A percentile compares a stretch with the other conserved stretches of the same genome.
phyloP scores from a whole-genome alignment of 2,888 invertebrate genomes.

The Lithophane semibrunnea region DNA sequence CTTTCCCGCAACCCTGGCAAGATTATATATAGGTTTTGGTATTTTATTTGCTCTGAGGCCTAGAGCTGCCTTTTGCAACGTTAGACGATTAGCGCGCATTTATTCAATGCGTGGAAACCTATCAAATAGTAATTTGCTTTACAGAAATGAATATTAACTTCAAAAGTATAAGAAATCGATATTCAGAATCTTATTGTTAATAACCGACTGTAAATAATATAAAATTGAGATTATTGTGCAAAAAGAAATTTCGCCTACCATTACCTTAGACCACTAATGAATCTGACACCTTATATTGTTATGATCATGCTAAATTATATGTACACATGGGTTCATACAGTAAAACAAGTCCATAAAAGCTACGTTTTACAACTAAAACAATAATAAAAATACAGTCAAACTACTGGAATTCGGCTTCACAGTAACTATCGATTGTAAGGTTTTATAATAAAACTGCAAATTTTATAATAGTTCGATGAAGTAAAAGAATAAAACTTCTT shows the following conservation, averaged over 20 bases:
- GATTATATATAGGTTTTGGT: too few relatives aligned
- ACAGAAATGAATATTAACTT: too few relatives aligned
- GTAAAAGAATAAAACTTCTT: slow-evolving; percentile 14
- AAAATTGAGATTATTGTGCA: not conserved
- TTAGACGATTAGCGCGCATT: too few relatives aligned
- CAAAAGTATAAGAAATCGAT: not conserved
- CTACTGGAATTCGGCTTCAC: slow-evolving; percentile 12
- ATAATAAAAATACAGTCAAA: slow-evolving; percentile 45
- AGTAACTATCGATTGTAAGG: not conserved
- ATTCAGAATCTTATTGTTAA: slow-evolving; percentile 5
- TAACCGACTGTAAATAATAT: slow-evolving; percentile 4
- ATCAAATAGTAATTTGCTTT: too few relatives aligned
- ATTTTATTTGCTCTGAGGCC: too few relatives aligned
- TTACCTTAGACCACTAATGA: slow-evolving; percentile 13
- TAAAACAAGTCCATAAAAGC: slow-evolving; percentile 38
- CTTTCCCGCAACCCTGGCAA: too few relatives aligned
- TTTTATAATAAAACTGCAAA: slow-evolving; percentile 43
- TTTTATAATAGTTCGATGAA: not conserved
- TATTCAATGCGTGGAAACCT: too few relatives aligned
- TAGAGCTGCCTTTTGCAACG: too few relatives aligned
- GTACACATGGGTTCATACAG: slow-evolving; percentile 17
- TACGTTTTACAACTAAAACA: slow-evolving; percentile 37
- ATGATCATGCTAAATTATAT: slow-evolving; percentile 32
- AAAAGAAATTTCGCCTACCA: slow-evolving; percentile 3
- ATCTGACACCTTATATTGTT: slow-evolving; percentile 40